Conservation (phyloP, 2,888 invertebrate species). For the Elegia similella region DNA sequence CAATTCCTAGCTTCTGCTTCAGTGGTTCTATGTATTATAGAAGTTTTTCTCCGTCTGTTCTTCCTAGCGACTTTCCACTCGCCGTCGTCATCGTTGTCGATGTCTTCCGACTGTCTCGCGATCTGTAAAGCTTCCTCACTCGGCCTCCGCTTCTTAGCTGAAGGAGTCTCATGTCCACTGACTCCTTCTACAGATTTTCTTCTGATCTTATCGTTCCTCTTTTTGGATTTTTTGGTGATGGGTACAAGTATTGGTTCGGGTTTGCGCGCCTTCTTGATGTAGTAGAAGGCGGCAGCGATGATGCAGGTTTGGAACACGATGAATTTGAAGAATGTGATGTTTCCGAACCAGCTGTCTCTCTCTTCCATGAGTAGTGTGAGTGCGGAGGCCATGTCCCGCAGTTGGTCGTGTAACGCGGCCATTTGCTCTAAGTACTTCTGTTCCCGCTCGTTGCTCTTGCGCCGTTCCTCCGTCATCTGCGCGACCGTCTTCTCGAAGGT, state of each 20-base stretch:
- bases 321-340: slow-evolving; percentile 80
- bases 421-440: slow-evolving; percentile 90
- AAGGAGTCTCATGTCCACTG: slow-evolving; percentile 74
- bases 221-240: slow-evolving; percentile 56
- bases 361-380: slow-evolving; percentile 83
- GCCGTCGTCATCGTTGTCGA: slow-evolving; percentile 70
- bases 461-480: slow-evolving; percentile 87
- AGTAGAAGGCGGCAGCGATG: slow-evolving; percentile 71
- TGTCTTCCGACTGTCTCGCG: slow-evolving; percentile 82
- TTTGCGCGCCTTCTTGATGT: slow-evolving; percentile 71
- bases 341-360: slow-evolving; percentile 84
- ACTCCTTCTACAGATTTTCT: slow-evolving; percentile 86
- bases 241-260: slow-evolving; percentile 51
- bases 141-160: slow-evolving; percentile 84
- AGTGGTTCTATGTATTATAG: slow-evolving; percentile 59
- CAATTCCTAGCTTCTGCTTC: slow-evolving; percentile 62
- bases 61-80: slow-evolving; percentile 74
- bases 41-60: slow-evolving; percentile 74
- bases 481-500: slow-evolving; percentile 90
- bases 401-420: slow-evolving; percentile 83
- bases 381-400: slow-evolving; percentile 82
- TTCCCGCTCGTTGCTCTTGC: slow-evolving; percentile 87
- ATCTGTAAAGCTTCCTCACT: slow-evolving; percentile 87
- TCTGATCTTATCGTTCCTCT: slow-evolving; percentile 69
- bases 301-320: slow-evolving; percentile 73